Base-by-base conservation (phyloP, 2,888 invertebrate species). In the Eupithecia exiguata region DNA sequence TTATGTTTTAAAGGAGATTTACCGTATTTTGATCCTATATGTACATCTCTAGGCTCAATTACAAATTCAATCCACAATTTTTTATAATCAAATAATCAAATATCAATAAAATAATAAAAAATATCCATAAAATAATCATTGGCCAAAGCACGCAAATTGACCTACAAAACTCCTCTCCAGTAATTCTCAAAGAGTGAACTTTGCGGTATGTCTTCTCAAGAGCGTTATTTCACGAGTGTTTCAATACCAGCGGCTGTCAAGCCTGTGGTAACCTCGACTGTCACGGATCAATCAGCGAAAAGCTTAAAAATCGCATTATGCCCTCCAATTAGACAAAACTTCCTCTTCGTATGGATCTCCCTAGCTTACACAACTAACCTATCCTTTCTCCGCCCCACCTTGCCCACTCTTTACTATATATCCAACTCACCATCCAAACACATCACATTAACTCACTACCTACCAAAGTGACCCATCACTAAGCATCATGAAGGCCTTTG, bases 331-430 rank as follows among this genome's bases (percentile, higher is more conserved):
- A 92, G 86, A 88, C 84, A 83, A 88, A 88, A 87, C 91, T 93
- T 93, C 93, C 92, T 92, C 87, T 86, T 86, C 84, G 87, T 89
- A 88, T 86, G 88, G 91, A 90, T 92, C 93, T 93, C 93, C 93
- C 92, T 89, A 83, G 85, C 90, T 93, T 94, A 89, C 93, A 92
- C 93, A 94, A 93, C 88, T 83, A 82, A 82, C 85, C 89, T 90
- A 91, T 93, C 94, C 94, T 94, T 94, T 94, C 94, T 91, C 93
- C 89, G 92, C 93, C 93, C 94, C 93, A 90, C 94, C 93, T 78
- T 75, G 68, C 76, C 82, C 84, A 81, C 84, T 83, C 83, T 86
- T 84, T 85, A 87, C 85, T 93, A 93, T 94, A 94, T 94, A 94
- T 90, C 89, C 84, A 84, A 89, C 83, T 83, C 88, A 86, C 82